Evolutionary conservation across 2,797 vertebrate genomes (phyloP), one percentile per base, ranked within the genome.

Genomic region (Hybognathus amarus): DNA sequence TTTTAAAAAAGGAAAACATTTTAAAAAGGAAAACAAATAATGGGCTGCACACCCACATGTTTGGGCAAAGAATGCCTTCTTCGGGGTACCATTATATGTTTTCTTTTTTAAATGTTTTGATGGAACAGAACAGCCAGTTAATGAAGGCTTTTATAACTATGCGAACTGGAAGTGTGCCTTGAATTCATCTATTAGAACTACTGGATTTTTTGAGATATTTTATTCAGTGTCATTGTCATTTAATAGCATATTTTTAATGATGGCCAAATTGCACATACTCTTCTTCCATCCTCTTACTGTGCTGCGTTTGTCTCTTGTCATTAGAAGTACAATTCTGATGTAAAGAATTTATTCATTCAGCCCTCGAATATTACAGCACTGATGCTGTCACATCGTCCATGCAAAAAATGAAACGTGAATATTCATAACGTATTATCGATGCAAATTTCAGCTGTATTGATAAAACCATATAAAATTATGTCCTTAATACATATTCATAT

Each of bases 401-500:
- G 67, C 54, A 27, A 63, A 71, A 70, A 50, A 83, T 40, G 2
- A 79, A 77, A 56, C 17, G 12, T 36, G 76, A 63, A 79, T 47
- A 83, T 70, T 77, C 24, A 13, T 66, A 42, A 70, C 54, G 27
- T 47, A 85, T 80, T 80, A 80, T 73, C 50, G 56, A 27, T 71
- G 85, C 70, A 75, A 80, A 79, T 78, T 64, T 64, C 30, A 54
- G 30, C 66, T 45, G 6, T 59, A 77, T 50, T 77, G 38, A 69
- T 68, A 78, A 69, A 83, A 47, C 30, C 82, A 33, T 61, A 75
- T 84, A 66, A 59, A 84, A 68, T 78, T 1, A 36, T 50, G n/a
- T 36, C 38, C 69, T 68, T 75, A 64, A 84, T 84, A 82, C 45
- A 82, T 76, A 82, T 85, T 84, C 85, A 88, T 77, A 77, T 83